A percentile compares a stretch with the other conserved stretches of the same genome.
These are phyloP conservation scores for Macquaria ambigua DNA, from an alignment of 2,113 vertebrate genomes.

Conservation along the genomic window DNA sequence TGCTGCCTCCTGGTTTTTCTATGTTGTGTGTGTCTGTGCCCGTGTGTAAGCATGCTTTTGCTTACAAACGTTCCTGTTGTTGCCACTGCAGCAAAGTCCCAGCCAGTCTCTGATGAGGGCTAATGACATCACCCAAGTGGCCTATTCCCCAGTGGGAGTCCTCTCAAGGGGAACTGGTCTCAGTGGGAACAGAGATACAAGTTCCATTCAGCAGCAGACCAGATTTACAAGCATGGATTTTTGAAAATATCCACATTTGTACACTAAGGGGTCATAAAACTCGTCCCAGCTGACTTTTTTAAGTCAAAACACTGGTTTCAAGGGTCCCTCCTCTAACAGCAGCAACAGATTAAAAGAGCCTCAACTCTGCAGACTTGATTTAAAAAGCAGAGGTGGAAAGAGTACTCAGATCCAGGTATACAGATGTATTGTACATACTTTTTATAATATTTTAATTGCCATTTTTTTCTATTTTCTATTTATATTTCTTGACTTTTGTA, in stretches of 20 bases:
- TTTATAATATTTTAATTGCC: too few species aligned
- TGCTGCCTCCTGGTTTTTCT: slow-evolving; percentile 8
- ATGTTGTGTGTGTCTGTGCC: not conserved
- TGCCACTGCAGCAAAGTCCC: slow-evolving; percentile 28
- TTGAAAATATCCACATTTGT: not conserved
- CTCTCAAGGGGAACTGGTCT: slow-evolving; percentile 21
- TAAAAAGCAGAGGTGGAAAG: not conserved
- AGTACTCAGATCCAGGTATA: not conserved
- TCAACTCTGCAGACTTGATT: not conserved
- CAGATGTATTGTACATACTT: too few species aligned
- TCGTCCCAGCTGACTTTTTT: not conserved
- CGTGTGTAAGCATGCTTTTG: not conserved
- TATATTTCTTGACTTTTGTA: too few species aligned
- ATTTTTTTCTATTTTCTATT: too few species aligned
- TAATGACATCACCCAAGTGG: slow-evolving; percentile 42
- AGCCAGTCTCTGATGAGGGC: slow-evolving; percentile 22
- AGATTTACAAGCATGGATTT: slow-evolving; percentile 5
- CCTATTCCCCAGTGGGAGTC: slow-evolving; percentile 4
- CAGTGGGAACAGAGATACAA: slow-evolving; percentile 12
- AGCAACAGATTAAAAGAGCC: not conserved
- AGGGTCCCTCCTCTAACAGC: not conserved
- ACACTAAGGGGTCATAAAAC: not conserved
- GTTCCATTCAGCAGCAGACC: not conserved
- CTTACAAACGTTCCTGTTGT: not conserved
- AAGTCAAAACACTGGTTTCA: not conserved